Conservation (phyloP, 2,888 invertebrate species). For the Chymomyza fuscimana region DNA sequence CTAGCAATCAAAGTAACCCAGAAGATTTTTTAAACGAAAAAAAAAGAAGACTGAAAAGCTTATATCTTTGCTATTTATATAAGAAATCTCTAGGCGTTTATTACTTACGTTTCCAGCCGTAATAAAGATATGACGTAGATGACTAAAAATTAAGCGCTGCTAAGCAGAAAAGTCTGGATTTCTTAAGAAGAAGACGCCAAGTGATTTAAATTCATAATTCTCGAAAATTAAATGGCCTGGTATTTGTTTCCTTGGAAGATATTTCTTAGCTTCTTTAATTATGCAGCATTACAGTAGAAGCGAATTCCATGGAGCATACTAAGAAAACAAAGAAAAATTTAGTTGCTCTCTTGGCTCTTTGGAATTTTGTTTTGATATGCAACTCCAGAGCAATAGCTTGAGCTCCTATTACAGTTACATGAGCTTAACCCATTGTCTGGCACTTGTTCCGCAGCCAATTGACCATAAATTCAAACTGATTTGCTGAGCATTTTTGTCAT, state of each 20-base stretch:
- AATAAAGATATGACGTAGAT: too few species aligned
- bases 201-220: too few species aligned
- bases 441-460: not conserved
- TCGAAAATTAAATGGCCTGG: not conserved
- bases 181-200: too few species aligned
- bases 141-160: too few species aligned
- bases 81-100: too few species aligned
- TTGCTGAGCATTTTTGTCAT: not conserved
- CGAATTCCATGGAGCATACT: not conserved
- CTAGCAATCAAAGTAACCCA: too few species aligned
- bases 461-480: not conserved
- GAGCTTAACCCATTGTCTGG: not conserved
- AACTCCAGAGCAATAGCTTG: not conserved
- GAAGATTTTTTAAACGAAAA: too few species aligned
- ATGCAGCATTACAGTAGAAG: too few species aligned
- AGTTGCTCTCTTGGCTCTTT: not conserved
- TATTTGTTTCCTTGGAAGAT: not conserved
- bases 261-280: not conserved
- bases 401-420: not conserved
- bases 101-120: too few species aligned
- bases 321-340: not conserved
- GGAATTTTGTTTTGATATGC: not conserved
- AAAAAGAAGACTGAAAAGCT: too few species aligned
- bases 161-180: too few species aligned
- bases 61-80: too few species aligned